Conservation (phyloP, 2,888 invertebrate genomes). For the Sialis fuliginosa region DNA sequence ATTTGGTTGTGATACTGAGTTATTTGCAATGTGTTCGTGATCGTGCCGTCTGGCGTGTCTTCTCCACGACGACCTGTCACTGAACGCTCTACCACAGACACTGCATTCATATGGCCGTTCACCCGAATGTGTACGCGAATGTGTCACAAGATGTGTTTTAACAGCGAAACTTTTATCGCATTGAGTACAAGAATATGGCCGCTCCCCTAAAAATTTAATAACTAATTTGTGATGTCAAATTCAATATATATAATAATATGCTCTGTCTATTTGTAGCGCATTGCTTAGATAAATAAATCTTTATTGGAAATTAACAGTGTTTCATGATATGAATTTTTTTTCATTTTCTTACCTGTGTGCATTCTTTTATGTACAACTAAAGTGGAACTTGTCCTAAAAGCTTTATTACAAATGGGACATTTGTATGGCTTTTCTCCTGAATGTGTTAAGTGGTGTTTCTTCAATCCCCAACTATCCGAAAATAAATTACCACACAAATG, state of each 20-base stretch:
- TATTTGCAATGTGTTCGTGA: neutral
- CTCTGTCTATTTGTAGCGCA: too few relatives aligned
- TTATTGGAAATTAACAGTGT: too few relatives aligned
- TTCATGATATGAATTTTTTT: too few relatives aligned
- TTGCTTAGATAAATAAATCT: too few relatives aligned
- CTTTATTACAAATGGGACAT: conserved; percentile 20
- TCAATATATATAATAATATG: too few relatives aligned
- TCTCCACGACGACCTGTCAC: conserved; percentile 2
- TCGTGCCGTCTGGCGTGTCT: conserved; percentile 2
- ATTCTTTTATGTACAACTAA: conserved; percentile 23
- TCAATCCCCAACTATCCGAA: conserved; percentile 3
- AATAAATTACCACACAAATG: conserved; percentile 2
- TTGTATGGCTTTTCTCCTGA: conserved; percentile 7
- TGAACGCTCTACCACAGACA: conserved; percentile 2
- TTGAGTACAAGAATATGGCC: conserved; percentile 2
- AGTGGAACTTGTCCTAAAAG: conserved; percentile 24
- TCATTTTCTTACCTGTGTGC: conserved; percentile 17
- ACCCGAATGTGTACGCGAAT: conserved; percentile 2
- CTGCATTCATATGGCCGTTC: conserved; percentile 2
- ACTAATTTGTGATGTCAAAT: neutral
- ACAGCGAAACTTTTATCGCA: conserved; percentile 4
- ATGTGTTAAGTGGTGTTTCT: conserved; percentile 3
- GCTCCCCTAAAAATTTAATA: conserved; percentile 1
- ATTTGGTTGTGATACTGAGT: too few relatives aligned
- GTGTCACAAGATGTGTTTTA: conserved; percentile 3